Evolutionary conservation across 1,140 invertebrate species (phyloP), one percentile per base, ranked within the genome.

Genomic region (Euschistus heros): DNA sequence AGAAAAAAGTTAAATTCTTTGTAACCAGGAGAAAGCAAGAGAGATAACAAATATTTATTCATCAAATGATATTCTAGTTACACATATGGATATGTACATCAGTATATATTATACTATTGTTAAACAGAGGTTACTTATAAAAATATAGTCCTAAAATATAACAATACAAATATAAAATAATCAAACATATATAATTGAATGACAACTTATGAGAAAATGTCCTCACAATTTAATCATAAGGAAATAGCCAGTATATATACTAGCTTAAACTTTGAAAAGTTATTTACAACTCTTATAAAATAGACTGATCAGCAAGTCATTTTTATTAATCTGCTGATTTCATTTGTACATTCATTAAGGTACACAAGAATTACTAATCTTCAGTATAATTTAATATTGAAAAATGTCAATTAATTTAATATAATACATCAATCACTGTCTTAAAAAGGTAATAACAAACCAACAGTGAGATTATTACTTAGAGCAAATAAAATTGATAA

Each of bases 141-240:
- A 57, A 57, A 57, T 57, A 57, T 57, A 57, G 54, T 57, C 26
- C 10, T 22, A 57, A 57, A 57, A 24, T 26, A 57, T 57, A 57
- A 57, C 54, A 57, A 26, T 57, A 57, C 18, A 24, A 24, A 57
- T 24, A 57, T 50, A 50, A 50, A 50, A 50, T 37, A 37, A 37
- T 1, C 33, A 37, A 37, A 37, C 33, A 30, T 7, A 37, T 7
- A 37, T 2, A 37, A 37, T 6, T 37, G 33, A 37, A 37, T 37
- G 33, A 37, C 33, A 37, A 37, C 1, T 37, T 13, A 50, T 50
- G n/a, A 50, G n/a, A 20, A 20, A 50, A 50, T 22, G 2, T 20
- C 17, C 47, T 20, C 47, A 50, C 5, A 50, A 50, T 50, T 18
- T 0, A 20, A 22, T 6, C 0, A 22, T 18, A 50, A 20, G 10